Evolutionary conservation across 2,888 invertebrate species (phyloP), one percentile per base, ranked within the genome.

Genomic region (Coelinius sp.): DNA sequence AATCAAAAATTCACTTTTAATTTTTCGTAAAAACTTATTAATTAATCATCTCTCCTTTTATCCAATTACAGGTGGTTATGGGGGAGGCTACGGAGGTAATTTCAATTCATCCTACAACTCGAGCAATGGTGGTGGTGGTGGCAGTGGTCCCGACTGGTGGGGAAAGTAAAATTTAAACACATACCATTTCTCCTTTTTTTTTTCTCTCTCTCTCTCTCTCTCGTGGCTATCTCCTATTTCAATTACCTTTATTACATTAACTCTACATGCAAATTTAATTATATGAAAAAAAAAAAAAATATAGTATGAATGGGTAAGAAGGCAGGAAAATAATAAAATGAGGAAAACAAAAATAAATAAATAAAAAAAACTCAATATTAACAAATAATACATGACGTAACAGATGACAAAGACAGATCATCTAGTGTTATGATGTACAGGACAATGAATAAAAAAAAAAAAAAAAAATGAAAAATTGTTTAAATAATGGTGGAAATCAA

Each of bases 101-200:
- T 84, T 78, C 78, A 84, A 80, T 77, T 84, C 84, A 72, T 80
- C 85, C 69, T 83, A 83, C 80, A 84, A 84, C 77, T 81, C 83
- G 69, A 76, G 81, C 76, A 86, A 84, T 78, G 87, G 84, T 67
- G 85, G 83, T 71, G 85, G 83, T 71, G 73, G 79, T 73, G 81
- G 81, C 77, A 80, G 81, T 76, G 85, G 84, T 75, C 82, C 84
- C 46, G 87, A 88, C 78, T 89, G 89, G 89, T 89, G 89, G 89
- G 83, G 78, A 78, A 79, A 80, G 73, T 80, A 80, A 74, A 79
- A 8, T 38, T 41, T 20, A 38, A 14, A 52, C 2, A 52, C 24
- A 52, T n/a, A 52, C 12, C 22, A 59, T 35, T 35, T 59, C 17
- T n/a, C n/a, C n/a, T n/a, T n/a, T n/a, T n/a, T n/a, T n/a, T n/a